A percentile compares a stretch with the other conserved stretches of the same genome.
These are phyloP conservation scores for Thamnophis sirtalis DNA, from an alignment of 2,113 vertebrate genomes.

Conservation along the genomic window DNA sequence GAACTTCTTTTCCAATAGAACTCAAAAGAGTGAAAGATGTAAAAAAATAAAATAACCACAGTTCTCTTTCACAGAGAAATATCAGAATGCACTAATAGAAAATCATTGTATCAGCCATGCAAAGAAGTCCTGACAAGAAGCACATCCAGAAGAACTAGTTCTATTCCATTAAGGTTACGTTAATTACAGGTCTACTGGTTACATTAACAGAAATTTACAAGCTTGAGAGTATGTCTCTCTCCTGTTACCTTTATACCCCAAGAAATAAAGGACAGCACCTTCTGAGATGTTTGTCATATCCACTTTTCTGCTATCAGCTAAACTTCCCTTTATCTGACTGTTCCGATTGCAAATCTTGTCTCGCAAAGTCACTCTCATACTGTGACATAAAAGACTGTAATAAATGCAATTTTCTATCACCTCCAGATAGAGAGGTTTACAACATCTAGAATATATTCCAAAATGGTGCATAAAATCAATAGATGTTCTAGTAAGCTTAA, in stretches of 20 bases:
- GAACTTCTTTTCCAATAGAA: not conserved
- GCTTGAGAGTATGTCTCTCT: not conserved
- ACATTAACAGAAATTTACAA: not conserved
- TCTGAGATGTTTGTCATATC: not conserved
- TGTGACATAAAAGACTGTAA: not conserved
- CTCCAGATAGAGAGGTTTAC: not conserved
- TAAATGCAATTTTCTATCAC: not conserved
- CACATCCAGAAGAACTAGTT: not conserved
- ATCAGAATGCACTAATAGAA: not conserved
- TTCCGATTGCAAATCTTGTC: not conserved
- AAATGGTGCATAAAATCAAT: not conserved
- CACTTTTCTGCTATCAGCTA: not conserved
- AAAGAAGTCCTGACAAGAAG: not conserved
- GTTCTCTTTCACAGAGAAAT: not conserved
- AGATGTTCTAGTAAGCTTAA: not conserved
- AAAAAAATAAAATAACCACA: not conserved
- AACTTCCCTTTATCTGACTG: not conserved
- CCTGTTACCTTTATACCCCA: not conserved
- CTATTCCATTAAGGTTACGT: not conserved
- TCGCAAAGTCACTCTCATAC: not conserved
- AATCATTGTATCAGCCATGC: not conserved
- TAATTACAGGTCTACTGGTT: not conserved
- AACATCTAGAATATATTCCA: not conserved
- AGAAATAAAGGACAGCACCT: not conserved
- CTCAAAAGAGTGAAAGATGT: not conserved